Percentiles rank a stretch among this genome's conserved stretches.
These are phyloP conservation scores for Prionace glauca DNA, from an alignment of 2,797 vertebrate genomes.

Conservation along the genomic window DNA sequence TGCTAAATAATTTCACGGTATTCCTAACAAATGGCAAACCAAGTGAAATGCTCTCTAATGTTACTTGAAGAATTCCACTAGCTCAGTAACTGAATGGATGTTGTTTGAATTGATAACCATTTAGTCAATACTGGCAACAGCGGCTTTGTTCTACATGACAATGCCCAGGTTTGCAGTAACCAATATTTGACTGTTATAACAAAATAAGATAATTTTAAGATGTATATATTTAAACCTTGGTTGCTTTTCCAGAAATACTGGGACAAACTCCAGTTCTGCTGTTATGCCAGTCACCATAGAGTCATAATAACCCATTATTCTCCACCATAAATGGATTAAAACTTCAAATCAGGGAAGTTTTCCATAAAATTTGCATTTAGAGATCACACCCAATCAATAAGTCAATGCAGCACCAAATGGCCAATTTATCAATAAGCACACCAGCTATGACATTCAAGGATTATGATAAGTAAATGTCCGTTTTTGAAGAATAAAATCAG, in stretches of 20 bases:
- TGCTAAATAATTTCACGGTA: not conserved
- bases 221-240: not conserved
- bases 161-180: not conserved
- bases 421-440: not conserved
- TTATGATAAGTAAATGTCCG: not conserved
- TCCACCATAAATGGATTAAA: not conserved
- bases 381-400: not conserved
- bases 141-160: not conserved
- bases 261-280: not conserved
- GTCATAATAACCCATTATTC: not conserved
- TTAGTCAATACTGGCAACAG: not conserved
- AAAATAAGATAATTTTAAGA: not conserved
- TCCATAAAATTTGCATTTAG: not conserved
- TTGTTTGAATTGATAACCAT: not conserved
- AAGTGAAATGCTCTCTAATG: not conserved
- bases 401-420: not conserved
- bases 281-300: not conserved
- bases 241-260: no score
- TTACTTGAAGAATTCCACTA: not conserved
- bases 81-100: not conserved
- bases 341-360: not conserved
- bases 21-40: not conserved
- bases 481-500: slow-evolving; percentile 12
- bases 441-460: no score
- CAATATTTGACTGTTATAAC: not conserved